Conservation (phyloP, 2,797 vertebrate species). For the Oreochromis mossambicus region DNA sequence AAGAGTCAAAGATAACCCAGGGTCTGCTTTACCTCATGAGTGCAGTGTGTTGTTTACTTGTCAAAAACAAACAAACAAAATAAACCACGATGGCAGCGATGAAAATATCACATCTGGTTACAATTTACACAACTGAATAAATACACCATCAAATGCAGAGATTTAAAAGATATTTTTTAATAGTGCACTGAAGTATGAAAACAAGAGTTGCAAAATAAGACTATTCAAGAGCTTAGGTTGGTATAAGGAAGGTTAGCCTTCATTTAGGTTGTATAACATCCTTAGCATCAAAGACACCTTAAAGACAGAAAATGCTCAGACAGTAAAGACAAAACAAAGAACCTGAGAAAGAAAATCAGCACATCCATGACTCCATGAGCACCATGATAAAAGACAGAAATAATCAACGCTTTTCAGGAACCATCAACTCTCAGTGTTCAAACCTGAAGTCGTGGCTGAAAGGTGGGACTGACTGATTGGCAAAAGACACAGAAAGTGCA, state of each 20-base stretch:
- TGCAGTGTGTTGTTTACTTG: not conserved
- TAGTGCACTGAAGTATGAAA: constrained; percentile 61
- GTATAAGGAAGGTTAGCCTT: constrained; percentile 5
- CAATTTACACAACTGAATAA: not conserved
- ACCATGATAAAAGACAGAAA: constrained; percentile 30
- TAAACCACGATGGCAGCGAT: not conserved
- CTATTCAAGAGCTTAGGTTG: constrained; percentile 29
- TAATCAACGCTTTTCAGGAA: not conserved
- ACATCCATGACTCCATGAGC: constrained; percentile 35
- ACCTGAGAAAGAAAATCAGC: constrained; percentile 59
- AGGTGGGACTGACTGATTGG: not conserved
- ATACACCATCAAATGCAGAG: not conserved
- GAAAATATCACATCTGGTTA: not conserved
- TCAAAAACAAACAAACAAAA: fast-evolving
- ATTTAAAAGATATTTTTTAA: constrained; percentile 57
- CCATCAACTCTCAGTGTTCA: not conserved
- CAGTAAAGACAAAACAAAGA: constrained; percentile 29
- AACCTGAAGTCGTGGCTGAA: not conserved
- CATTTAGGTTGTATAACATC: constrained; percentile 20
- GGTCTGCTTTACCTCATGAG: not conserved
- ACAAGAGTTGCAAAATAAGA: constrained; percentile 28
- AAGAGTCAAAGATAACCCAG: not conserved
- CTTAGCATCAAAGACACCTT: constrained; percentile 28
- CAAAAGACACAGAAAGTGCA: constrained; percentile 9
- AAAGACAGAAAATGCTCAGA: constrained; percentile 18